These are phyloP conservation scores for Thecophora atra DNA, from an alignment of 2,888 invertebrate genomes.

Conservation along the genomic window DNA sequence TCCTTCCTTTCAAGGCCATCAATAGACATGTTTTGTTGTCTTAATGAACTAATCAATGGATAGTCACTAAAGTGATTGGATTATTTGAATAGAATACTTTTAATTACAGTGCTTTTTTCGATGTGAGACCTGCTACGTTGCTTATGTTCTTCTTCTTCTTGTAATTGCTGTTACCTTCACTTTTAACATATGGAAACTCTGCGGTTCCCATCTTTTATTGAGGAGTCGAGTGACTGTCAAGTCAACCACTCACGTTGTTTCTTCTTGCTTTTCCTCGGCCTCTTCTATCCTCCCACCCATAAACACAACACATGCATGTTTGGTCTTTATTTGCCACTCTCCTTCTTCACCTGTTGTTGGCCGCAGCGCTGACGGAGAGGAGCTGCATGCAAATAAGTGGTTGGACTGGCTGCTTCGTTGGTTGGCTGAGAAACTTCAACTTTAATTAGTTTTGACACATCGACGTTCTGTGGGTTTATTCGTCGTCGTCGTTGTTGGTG, in stretches of 20 bases:
- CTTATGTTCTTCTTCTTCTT: too few species aligned
- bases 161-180: too few species aligned
- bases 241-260: background rate
- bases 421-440: background rate
- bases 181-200: too few species aligned
- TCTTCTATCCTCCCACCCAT: background rate
- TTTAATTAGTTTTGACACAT: conserved; percentile 28
- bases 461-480: conserved; percentile 9
- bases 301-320: conserved; percentile 22
- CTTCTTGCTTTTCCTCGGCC: background rate
- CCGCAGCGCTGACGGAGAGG: background rate
- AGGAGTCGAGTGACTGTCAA: background rate
- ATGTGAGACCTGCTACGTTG: too few species aligned
- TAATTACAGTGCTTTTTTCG: conserved; percentile 3
- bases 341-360: too few species aligned
- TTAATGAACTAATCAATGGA: background rate
- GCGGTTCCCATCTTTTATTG: too few species aligned
- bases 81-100: background rate
- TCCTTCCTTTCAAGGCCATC: too few species aligned
- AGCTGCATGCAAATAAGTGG: conserved; percentile 25
- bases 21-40: background rate
- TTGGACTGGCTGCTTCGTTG: background rate
- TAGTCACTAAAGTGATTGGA: background rate
- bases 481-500: background rate
- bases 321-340: conserved; percentile 8